phyloP scores from a whole-genome alignment of 2,113 vertebrate species.

The Rhinolophus sinicus region DNA sequence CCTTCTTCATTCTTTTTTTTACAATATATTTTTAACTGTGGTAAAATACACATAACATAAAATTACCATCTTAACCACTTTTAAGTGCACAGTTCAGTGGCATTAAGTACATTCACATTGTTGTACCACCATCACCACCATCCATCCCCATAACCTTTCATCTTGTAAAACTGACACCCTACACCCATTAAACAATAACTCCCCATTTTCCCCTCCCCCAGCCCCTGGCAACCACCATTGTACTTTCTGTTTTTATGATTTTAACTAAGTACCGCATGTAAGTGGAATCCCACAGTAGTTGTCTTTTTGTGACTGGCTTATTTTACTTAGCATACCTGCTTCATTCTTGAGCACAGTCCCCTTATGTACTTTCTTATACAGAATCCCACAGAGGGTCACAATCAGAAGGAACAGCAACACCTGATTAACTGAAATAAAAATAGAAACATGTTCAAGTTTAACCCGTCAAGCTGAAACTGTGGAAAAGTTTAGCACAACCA shows the following conservation, averaged over 20 bases:
- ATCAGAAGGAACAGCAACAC: constrained; percentile 91
- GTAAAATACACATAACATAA: background rate
- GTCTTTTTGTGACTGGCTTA: background rate
- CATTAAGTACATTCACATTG: background rate
- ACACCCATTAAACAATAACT: background rate
- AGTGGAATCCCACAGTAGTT: background rate
- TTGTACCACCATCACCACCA: background rate
- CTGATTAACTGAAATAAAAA: constrained; percentile 89
- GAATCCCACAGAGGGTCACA: constrained; percentile 89
- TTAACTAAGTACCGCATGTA: background rate
- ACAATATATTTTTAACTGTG: background rate
- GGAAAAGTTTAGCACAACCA: background rate
- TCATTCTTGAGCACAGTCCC: constrained; percentile 72
- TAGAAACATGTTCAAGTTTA: background rate
- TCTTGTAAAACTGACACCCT: background rate
- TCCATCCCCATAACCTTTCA: background rate
- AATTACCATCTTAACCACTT: background rate
- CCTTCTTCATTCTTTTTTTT: constrained; percentile 55
- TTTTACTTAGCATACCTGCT: constrained; percentile 82
- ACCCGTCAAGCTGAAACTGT: background rate
- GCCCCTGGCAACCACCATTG: background rate
- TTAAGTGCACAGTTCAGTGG: background rate
- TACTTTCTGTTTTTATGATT: background rate
- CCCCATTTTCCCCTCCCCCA: background rate
- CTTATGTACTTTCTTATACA: constrained; percentile 91